Base-by-base conservation (phyloP, 2,888 invertebrate genomes). In the Hartigia nigra region DNA sequence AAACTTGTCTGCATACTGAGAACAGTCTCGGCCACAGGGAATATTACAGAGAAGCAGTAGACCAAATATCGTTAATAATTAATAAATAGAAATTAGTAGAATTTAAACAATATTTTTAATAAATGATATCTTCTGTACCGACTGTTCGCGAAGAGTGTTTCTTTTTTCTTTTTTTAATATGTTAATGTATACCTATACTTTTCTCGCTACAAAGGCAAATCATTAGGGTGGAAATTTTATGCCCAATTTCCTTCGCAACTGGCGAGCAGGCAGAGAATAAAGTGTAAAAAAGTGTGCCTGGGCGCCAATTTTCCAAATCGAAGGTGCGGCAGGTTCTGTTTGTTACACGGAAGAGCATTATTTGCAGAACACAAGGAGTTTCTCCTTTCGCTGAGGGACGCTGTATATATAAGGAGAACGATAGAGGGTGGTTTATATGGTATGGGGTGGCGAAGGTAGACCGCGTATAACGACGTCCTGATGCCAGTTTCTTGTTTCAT, bases 401-500 rank as follows among this genome's bases (percentile, higher is more conserved):
- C 23, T 23, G 23, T 55, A 4, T 4, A 12, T 4, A 12, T 32
- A 31, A 34, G 72, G 31, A 32, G 72, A 14, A 31, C 34, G 34
- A 31, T 23, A 31, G 72, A 72, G 34, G 72, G 31, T 23, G 72
- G 72, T 72, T 31, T 32, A 32, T 72, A 31, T 12, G 12, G 12
- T 72, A 72, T 9, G 80, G 80, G 80, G 82, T 82, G 80, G 81
- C 81, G 83, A 83, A 87, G 86, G 87, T 84, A 83, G 83, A 84
- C 84, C 83, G 83, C 82, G 74, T 86, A 87, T 90, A 91, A 90
- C 88, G 88, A 90, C 86, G 87, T 87, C 83, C 87, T 85, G 89
- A 89, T 88, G 87, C 87, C 83, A 85, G 88, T 86, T 89, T 90
- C 90, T 89, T 88, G 87, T 91, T 90, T 90, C 89, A 88, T 79